These are phyloP conservation scores for Eucera pruinosa DNA, from an alignment of 2,888 invertebrate genomes.

Conservation along the genomic window DNA sequence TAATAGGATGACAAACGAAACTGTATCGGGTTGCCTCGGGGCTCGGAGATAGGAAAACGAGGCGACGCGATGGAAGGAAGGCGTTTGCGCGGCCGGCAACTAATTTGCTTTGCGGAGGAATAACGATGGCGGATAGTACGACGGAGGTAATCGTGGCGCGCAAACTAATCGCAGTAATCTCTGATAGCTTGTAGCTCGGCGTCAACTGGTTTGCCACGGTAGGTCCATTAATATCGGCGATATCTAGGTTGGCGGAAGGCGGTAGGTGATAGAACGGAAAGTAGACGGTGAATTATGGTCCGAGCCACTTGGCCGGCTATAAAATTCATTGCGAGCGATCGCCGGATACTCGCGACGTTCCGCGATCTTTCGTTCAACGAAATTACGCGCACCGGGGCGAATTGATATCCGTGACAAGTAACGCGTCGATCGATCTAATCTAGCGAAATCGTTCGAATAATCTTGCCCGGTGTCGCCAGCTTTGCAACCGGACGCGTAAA, in stretches of 20 bases:
- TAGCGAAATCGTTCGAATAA: neutral
- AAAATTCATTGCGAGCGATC: conserved; percentile 15
- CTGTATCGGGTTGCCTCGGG: neutral
- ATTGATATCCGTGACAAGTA: neutral
- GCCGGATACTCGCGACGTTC: conserved; percentile 6
- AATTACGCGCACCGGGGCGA: neutral
- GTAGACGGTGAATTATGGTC: conserved; percentile 38
- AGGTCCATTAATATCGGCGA: conserved; percentile 63
- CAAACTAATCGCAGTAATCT: conserved; percentile 52
- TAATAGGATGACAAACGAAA: neutral
- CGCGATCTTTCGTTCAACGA: neutral
- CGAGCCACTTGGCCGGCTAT: neutral
- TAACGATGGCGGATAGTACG: conserved; percentile 34
- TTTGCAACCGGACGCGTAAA: neutral
- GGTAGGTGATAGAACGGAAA: conserved; percentile 43
- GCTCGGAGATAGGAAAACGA: neutral
- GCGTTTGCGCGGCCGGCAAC: neutral
- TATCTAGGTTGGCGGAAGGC: conserved; percentile 52
- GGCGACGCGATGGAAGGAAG: neutral
- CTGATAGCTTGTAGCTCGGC: conserved; percentile 40
- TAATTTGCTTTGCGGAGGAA: conserved; percentile 16
- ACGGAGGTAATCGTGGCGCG: conserved; percentile 22
- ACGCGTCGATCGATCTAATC: neutral
- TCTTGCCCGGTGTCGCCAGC: neutral
- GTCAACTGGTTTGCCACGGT: conserved; percentile 46